A percentile compares a stretch with the other conserved stretches of the same genome.
These are phyloP conservation scores for Cephus cinctus DNA, from an alignment of 1,140 invertebrate genomes.

Conservation along the genomic window DNA sequence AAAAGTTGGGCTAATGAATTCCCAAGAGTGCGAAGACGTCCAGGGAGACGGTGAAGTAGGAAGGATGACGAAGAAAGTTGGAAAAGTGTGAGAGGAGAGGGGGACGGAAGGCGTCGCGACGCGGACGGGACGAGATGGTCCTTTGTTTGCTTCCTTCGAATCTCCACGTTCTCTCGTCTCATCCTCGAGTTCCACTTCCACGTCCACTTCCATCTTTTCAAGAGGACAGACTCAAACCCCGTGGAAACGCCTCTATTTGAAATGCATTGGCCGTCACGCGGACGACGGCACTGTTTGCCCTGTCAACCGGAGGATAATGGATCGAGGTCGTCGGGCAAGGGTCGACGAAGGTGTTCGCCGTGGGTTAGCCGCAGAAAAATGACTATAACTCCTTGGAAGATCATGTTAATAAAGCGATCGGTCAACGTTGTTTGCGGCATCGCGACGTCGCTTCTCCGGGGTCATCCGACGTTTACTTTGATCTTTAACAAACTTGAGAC, in stretches of 20 bases:
- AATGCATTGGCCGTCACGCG: constrained; percentile 43
- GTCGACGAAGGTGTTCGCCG: no score
- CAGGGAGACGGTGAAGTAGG: no score
- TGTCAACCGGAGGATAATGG: constrained; percentile 43
- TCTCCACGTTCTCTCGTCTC: not conserved
- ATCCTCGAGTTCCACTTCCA: not conserved
- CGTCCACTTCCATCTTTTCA: no score
- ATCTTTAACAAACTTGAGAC: no score
- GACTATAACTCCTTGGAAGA: constrained; percentile 19
- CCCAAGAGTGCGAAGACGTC: no score
- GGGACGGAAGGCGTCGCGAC: not conserved
- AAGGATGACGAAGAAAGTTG: no score
- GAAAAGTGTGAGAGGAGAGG: no score
- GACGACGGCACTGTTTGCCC: constrained; percentile 35
- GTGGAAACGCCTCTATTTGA: constrained; percentile 35
- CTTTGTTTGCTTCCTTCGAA: not conserved
- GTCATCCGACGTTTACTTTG: no score
- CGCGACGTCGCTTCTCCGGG: no score
- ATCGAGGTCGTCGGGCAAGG: constrained; percentile 33
- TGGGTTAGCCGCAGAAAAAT: constrained; percentile 7
- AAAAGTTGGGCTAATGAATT: no score
- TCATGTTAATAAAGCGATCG: constrained; percentile 43
- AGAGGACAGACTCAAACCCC: no score
- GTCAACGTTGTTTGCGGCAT: constrained; percentile 31
- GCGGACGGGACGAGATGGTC: not conserved